Conservation (phyloP, 2,113 vertebrate species). For the Dicentrarchus labrax region DNA sequence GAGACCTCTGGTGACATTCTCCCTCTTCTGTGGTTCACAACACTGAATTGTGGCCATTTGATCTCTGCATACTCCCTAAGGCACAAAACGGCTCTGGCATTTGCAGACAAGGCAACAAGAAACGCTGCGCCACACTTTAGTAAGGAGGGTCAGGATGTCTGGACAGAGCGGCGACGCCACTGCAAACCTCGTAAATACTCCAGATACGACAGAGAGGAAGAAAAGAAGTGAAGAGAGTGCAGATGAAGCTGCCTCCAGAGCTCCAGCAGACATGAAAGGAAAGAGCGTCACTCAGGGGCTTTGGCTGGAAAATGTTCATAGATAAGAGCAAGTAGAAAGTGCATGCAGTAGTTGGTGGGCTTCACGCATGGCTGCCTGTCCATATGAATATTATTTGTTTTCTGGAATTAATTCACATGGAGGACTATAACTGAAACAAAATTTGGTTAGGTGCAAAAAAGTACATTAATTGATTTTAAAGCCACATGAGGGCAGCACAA, state of each 20-base stretch:
- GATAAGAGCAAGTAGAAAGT: constrained; percentile 14
- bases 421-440: not conserved
- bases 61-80: constrained; percentile 53
- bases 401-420: not conserved
- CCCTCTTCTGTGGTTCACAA: constrained; percentile 41
- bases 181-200: constrained; percentile 28
- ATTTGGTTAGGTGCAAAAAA: not conserved
- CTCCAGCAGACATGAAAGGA: constrained; percentile 38
- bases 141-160: constrained; percentile 47
- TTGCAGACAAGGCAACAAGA: constrained; percentile 53
- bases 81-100: constrained; percentile 59
- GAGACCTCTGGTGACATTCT: constrained; percentile 52
- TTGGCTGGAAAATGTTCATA: constrained; percentile 23
- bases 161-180: not conserved
- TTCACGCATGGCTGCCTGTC: not conserved
- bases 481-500: not conserved
- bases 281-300: constrained; percentile 14
- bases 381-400: constrained; percentile 2
- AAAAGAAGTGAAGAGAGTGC: not conserved
- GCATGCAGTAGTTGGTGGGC: constrained; percentile 32
- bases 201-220: not conserved
- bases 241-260: constrained; percentile 33
- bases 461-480: not conserved
- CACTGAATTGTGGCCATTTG: constrained; percentile 58
- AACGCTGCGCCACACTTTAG: constrained; percentile 13